phyloP scores from a whole-genome alignment of 2,888 invertebrate species.

The Petrophora chlorosata region DNA sequence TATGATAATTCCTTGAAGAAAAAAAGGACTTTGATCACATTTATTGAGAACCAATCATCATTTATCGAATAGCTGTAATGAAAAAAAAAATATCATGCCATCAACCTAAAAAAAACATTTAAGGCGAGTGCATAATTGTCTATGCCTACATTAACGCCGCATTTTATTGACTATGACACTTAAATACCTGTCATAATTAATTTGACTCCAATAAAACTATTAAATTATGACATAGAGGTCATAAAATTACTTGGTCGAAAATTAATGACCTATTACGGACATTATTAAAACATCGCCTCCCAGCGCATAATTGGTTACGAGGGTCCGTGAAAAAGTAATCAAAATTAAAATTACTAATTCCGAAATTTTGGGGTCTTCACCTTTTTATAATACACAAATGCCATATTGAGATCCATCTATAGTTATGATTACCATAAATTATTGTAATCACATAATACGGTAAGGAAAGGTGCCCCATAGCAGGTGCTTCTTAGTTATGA shows the following conservation, averaged over 20 bases:
- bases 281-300: conserved; percentile 32
- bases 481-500: conserved; percentile 15
- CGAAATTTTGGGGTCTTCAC: conserved; percentile 19
- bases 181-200: conserved; percentile 21
- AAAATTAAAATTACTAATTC: conserved; percentile 40
- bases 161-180: conserved; percentile 13
- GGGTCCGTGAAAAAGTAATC: conserved; percentile 40
- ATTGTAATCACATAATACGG: conserved; percentile 18
- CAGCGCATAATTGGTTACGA: conserved; percentile 34
- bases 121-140: too few relatives aligned
- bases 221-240: conserved; percentile 24
- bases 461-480: conserved; percentile 9
- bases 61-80: too few relatives aligned
- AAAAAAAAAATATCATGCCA: too few relatives aligned
- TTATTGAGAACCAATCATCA: too few relatives aligned
- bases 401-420: conserved; percentile 17
- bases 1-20: too few relatives aligned
- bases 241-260: conserved; percentile 24
- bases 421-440: conserved; percentile 29
- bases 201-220: conserved; percentile 28
- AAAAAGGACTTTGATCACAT: too few relatives aligned
- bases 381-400: conserved; percentile 18
- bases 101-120: too few relatives aligned
- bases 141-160: background rate
- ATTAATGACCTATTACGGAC: conserved; percentile 23